These are phyloP conservation scores for Drosophila nigromelanica DNA, from an alignment of 1,140 invertebrate species.

Conservation along the genomic window DNA sequence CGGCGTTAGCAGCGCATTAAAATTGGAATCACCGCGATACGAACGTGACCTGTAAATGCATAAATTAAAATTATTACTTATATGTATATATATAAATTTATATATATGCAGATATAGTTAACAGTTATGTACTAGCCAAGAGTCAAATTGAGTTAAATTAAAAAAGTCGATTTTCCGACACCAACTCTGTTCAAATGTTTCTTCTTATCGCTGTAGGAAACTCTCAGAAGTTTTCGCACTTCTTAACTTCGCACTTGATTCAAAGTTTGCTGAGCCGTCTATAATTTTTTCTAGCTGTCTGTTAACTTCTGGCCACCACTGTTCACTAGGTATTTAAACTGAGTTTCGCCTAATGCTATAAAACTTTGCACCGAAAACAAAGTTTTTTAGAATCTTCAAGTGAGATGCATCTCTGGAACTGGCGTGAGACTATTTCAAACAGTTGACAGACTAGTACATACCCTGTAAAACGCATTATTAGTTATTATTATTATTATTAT, in stretches of 20 bases:
- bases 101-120: conserved; percentile 39
- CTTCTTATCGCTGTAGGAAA: background rate
- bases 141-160: no score
- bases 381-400: conserved; percentile 41
- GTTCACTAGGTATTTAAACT: background rate
- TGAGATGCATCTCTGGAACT: conserved; percentile 37
- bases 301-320: background rate
- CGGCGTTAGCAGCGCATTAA: conserved; percentile 91
- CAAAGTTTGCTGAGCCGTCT: background rate
- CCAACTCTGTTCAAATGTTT: no score
- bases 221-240: background rate
- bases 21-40: conserved; percentile 87
- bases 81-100: no score
- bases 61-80: conserved; percentile 18
- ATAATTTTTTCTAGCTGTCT: background rate
- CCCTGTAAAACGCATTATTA: background rate
- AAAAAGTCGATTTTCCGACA: no score
- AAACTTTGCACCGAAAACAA: conserved; percentile 31
- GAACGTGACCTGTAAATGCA: conserved; percentile 86
- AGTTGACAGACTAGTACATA: background rate
- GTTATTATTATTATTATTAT: no score
- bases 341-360: conserved; percentile 17
- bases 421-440: conserved; percentile 35
- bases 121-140: background rate
- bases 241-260: no score